Evolutionary conservation across 2,113 vertebrate genomes (phyloP), one percentile per base, ranked within the genome.

Genomic region (Chunga burmeisteri): DNA sequence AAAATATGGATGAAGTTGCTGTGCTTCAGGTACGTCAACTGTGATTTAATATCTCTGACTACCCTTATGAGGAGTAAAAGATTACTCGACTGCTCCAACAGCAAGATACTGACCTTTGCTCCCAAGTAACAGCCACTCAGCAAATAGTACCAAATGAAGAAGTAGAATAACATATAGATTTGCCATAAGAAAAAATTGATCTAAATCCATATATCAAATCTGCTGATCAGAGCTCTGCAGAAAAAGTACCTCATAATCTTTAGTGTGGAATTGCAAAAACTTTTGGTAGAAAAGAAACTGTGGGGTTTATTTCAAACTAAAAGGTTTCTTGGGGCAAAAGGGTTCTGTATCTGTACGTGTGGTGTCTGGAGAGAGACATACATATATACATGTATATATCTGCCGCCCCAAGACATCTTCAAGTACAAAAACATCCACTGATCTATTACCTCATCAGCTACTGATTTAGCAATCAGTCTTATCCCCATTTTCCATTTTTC

Each of bases 1-100:
- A 99, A 99, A 99, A 99, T 99, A 99, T 99, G 99, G 98, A 99
- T 99, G 99, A 99, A 99, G 98, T 98, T 98, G 96, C 98, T 92
- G 97, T 86, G 98, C 99, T 98, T 98, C 99, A 99, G 99, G 99
- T 99, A 98, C 97, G 98, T 99, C 99, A 99, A 98, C 98, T 98
- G 98, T 99, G 99, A 99, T 99, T 99, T 99, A 99, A 99, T 99
- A 99, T 99, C 98, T 98, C 98, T 98, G 97, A 97, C 98, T 98
- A 97, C 96, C 96, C 98, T 98, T 98, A 97, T 97, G 97, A 98
- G 98, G 97, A 98, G 97, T 97, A 98, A 98, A 98, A 98, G 98
- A 99, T 99, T 99, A 99, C 98, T 97, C 94, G 93, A 95, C 97
- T 98, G 97, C 97, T 97, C 97, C 96, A 97, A 97, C 98, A 97